phyloP scores from a whole-genome alignment of 2,113 vertebrate species.

The Eulemur rufifrons region DNA sequence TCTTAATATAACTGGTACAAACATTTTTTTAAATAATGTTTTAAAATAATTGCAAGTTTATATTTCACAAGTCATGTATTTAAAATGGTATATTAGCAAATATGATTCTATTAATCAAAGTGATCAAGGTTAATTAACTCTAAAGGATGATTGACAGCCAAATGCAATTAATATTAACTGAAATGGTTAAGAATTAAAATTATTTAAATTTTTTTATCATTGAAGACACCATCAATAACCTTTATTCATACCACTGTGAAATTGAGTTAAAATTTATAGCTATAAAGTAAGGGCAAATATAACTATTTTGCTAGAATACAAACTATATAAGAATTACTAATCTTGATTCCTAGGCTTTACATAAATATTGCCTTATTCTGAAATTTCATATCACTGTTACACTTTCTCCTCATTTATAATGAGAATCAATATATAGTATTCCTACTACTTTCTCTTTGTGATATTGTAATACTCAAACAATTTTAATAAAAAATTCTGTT shows the following conservation, averaged over 20 bases:
- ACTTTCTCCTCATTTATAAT: neutral
- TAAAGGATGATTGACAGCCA: neutral
- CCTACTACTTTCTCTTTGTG: neutral
- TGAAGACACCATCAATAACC: neutral
- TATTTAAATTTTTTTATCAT: neutral
- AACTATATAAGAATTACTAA: neutral
- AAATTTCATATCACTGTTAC: neutral
- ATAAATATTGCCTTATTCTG: neutral
- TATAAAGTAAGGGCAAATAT: neutral
- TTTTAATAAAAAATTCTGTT: neutral
- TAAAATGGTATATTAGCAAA: neutral
- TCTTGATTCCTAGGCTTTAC: neutral
- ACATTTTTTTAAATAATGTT: neutral
- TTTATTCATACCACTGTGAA: neutral
- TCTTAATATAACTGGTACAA: neutral
- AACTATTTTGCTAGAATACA: neutral
- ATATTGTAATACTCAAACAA: neutral
- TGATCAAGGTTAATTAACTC: neutral
- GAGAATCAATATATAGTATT: neutral
- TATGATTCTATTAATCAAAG: neutral
- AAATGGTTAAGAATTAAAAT: slow-evolving; percentile 8
- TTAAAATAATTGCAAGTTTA: neutral
- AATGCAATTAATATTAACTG: neutral
- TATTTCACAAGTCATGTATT: neutral
- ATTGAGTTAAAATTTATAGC: neutral